These are phyloP conservation scores for Muschampia staudingeri DNA, from an alignment of 2,888 invertebrate species.

Conservation along the genomic window DNA sequence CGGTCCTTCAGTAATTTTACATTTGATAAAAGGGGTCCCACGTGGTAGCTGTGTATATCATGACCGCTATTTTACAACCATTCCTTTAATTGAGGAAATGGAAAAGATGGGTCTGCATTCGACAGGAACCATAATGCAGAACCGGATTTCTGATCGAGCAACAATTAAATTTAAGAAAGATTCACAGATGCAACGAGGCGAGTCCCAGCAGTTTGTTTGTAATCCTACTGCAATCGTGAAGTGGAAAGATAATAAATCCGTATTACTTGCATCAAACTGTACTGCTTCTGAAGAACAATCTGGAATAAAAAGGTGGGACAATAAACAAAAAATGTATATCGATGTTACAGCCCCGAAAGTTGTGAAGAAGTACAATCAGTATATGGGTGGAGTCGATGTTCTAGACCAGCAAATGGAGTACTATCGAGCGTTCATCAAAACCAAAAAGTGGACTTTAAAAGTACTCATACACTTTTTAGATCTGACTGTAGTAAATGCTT, in stretches of 20 bases:
- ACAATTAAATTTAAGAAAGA: constrained; percentile 62
- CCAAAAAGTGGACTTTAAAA: constrained; percentile 72
- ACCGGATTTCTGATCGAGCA: constrained; percentile 60
- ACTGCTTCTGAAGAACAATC: background rate
- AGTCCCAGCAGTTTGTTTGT: constrained; percentile 52
- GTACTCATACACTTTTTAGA: constrained; percentile 70
- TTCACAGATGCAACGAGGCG: constrained; percentile 57
- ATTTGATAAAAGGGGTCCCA: constrained; percentile 62
- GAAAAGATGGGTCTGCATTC: constrained; percentile 55
- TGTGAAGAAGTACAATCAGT: constrained; percentile 36
- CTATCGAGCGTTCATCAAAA: constrained; percentile 71
- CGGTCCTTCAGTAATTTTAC: constrained; percentile 66
- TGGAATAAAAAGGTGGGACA: background rate
- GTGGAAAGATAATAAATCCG: background rate
- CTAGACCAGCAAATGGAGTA: constrained; percentile 64
- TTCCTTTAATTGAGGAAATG: constrained; percentile 67
- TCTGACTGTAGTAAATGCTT: constrained; percentile 68
- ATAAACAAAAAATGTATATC: background rate
- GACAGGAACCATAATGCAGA: constrained; percentile 66
- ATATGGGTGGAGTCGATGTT: constrained; percentile 54
- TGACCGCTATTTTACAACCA: constrained; percentile 66
- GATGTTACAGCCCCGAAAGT: constrained; percentile 34
- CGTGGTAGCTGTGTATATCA: constrained; percentile 68
- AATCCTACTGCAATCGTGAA: background rate
- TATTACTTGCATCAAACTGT: background rate